Conservation (phyloP, 2,888 invertebrate genomes). For the Nebria brevicollis region DNA sequence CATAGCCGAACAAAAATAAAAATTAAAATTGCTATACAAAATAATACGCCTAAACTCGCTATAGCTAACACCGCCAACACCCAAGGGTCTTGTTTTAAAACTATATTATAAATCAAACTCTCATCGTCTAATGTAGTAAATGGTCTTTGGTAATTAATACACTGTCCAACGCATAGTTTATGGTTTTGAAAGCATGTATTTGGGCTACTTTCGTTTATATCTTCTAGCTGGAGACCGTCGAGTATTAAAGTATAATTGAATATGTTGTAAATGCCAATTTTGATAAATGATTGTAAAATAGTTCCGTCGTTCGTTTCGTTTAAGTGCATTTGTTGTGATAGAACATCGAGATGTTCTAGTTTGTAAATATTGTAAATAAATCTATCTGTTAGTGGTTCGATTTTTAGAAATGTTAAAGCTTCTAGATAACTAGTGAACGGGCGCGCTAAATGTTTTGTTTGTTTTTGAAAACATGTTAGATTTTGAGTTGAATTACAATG, state of each 20-base stretch:
- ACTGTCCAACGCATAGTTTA: conserved; percentile 50
- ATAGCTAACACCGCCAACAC: conserved; percentile 73
- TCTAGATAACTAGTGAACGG: conserved; percentile 24
- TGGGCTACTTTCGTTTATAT: conserved; percentile 32
- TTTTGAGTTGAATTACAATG: conserved; percentile 58
- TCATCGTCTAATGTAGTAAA: conserved; percentile 47
- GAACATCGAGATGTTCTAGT: conserved; percentile 50
- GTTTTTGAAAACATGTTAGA: conserved; percentile 55
- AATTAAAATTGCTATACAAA: conserved; percentile 72
- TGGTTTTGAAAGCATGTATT: conserved; percentile 49
- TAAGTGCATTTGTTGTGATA: conserved; percentile 38
- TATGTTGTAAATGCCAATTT: conserved; percentile 56
- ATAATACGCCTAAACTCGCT: conserved; percentile 72
- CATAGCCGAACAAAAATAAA: conserved; percentile 74
- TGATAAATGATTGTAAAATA: conserved; percentile 53
- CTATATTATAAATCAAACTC: conserved; percentile 46
- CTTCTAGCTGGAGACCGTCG: conserved; percentile 42
- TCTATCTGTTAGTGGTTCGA: conserved; percentile 55
- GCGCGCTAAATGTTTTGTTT: conserved; percentile 46
- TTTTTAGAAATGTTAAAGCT: conserved; percentile 55
- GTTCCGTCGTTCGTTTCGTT: conserved; percentile 48
- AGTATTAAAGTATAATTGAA: conserved; percentile 56
- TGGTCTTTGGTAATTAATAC: conserved; percentile 52
- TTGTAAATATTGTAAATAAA: conserved; percentile 58
- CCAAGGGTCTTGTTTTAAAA: conserved; percentile 64